Evolutionary conservation across 37 sponge, comb jelly and placozoan species (phyloP), one percentile per base, ranked within the genome.

Genomic region (Bolinopsis microptera): DNA sequence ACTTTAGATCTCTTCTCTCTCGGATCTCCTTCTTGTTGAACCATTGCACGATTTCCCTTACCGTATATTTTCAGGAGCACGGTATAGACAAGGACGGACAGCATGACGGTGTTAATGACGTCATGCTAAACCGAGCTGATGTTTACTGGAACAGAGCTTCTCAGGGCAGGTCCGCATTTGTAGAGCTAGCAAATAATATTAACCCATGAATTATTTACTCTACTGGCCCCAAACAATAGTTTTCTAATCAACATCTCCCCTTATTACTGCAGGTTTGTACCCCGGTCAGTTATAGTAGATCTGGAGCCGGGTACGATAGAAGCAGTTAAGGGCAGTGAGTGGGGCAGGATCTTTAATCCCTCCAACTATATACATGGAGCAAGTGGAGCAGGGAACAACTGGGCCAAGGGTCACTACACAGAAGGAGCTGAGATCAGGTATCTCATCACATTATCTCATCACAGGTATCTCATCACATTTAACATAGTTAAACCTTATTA

Each of bases 301-400:
- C 31, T 72, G 75, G 75, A 72, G 75, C 75, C 75, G 3, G 75
- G 75, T 2, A 72, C 75, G 31, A 72, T 72, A 72, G 75, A 72
- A 3, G 75, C 75, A 8, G 31, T 72, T 2, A 72, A 72, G 75
- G 75, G 75, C 22, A 28, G 75, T 21, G 31, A n/a, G 31, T 72
- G 75, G 75, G 75, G 75, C 75, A 2, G 31, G 75, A 28, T 28
- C 75, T 72, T 72, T 72, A 28, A 72, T n/a, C 75, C 75, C 75
- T 23, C 3, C 75, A 30, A n/a, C 75, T 72, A 23, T 28, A n/a
- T 72, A 3, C 18, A 23, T 21, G 75, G 75, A 28, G 75, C 75
- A 28, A 72, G 75, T 72, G 75, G 75, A n/a, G 75, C 75, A n/a
- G 75, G 75, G 5, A 72, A 72, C 75, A 72, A 72, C 75, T 72